These are phyloP conservation scores for Napeogenes sylphis DNA, from an alignment of 2,888 invertebrate genomes.

Conservation along the genomic window DNA sequence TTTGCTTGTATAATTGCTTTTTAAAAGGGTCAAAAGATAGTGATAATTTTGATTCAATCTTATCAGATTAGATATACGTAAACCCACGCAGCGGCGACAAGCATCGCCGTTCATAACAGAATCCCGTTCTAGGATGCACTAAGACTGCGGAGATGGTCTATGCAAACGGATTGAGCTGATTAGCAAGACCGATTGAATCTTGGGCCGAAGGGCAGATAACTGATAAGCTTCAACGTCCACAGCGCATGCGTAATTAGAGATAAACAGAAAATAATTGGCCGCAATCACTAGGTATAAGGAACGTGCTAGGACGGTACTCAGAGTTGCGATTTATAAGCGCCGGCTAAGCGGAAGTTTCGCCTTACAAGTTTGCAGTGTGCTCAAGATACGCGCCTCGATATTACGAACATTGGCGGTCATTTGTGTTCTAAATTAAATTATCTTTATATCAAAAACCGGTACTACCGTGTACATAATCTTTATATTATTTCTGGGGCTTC, in stretches of 20 bases:
- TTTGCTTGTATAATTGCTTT: not conserved
- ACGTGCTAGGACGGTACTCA: conserved; percentile 56
- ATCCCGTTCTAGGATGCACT: conserved; percentile 27
- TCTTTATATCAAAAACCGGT: not conserved
- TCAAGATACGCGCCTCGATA: conserved; percentile 19
- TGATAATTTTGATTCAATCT: not conserved
- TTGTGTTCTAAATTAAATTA: conserved; percentile 10
- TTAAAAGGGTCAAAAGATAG: not conserved
- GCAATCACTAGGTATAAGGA: conserved; percentile 68
- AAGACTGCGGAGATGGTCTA: conserved; percentile 56
- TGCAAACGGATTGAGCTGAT: conserved; percentile 68
- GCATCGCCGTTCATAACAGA: conserved; percentile 24
- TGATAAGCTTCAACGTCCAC: conserved; percentile 72
- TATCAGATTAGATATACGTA: conserved; percentile 4
- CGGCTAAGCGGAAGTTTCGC: conserved; percentile 45
- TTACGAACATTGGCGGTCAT: conserved; percentile 10
- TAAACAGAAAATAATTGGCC: conserved; percentile 78
- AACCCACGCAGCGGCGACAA: conserved; percentile 1
- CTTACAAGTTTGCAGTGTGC: conserved; percentile 25
- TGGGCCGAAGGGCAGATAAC: conserved; percentile 73
- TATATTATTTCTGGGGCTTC: too few species aligned
- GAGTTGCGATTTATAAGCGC: conserved; percentile 38
- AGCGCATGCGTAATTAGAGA: conserved; percentile 77
- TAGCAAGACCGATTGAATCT: conserved; percentile 69
- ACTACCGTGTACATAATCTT: too few species aligned